Evolutionary conservation across 2,113 vertebrate genomes (phyloP).

Genomic region (Indri indri): DNA sequence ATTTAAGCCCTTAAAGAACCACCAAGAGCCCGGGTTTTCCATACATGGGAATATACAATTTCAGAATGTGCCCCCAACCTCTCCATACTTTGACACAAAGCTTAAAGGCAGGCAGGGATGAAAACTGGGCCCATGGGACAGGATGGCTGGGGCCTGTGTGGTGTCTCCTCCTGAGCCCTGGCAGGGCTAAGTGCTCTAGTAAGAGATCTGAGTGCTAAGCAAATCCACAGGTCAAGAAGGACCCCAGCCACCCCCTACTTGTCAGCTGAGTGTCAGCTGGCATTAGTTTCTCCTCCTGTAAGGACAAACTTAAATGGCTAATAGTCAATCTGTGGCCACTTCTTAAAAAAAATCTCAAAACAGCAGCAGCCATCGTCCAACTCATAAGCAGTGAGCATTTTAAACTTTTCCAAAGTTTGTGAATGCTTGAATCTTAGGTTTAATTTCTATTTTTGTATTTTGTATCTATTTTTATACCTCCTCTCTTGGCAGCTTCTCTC

Average conservation of each 20-base stretch:
- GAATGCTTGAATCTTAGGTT: neutral
- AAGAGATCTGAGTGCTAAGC: neutral
- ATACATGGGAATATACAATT: neutral
- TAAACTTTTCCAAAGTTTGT: neutral
- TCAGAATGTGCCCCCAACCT: neutral
- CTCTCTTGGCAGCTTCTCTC: neutral
- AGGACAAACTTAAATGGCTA: neutral
- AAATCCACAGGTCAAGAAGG: neutral
- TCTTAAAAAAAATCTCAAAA: neutral
- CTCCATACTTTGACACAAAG: neutral
- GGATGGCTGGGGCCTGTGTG: neutral
- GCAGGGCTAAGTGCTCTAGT: neutral
- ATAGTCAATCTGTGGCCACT: neutral
- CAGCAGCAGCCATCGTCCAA: neutral
- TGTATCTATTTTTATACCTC: constrained; percentile 5
- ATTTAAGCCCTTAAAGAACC: neutral
- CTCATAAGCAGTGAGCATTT: neutral
- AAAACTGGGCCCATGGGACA: neutral
- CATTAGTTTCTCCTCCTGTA: neutral
- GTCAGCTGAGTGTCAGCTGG: neutral
- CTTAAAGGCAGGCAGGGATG: neutral
- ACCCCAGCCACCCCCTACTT: neutral
- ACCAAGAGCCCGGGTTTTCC: neutral
- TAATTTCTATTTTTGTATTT: neutral
- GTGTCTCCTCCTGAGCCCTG: neutral